These are phyloP conservation scores for Caenorhabditis elegans DNA, from an alignment of 1,140 invertebrate genomes.

Conservation along the genomic window DNA sequence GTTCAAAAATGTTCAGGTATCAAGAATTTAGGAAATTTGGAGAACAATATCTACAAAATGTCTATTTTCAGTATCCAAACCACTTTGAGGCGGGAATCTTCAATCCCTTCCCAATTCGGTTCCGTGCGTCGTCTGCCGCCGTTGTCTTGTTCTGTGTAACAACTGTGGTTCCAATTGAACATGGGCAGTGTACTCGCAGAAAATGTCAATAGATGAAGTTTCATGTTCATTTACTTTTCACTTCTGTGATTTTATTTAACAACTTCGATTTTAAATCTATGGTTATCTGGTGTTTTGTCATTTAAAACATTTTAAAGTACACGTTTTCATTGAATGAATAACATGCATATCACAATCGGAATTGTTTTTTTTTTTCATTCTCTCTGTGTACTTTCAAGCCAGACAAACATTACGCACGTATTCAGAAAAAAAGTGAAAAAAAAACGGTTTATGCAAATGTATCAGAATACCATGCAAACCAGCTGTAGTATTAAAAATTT, in stretches of 20 bases:
- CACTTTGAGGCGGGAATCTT: conserved; percentile 47
- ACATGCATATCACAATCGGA: too few species aligned
- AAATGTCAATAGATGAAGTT: conserved; percentile 12
- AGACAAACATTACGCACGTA: too few species aligned
- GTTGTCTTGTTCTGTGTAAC: conserved; percentile 45
- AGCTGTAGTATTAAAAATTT: neutral
- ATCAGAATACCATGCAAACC: neutral
- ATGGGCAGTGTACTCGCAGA: conserved; percentile 42
- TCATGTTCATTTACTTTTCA: neutral
- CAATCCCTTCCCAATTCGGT: conserved; percentile 50
- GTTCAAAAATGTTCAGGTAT: conserved; percentile 42
- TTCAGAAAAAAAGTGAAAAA: neutral
- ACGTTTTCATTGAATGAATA: too few species aligned
- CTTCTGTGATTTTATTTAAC: neutral
- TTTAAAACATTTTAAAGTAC: too few species aligned
- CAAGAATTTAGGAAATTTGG: too few species aligned
- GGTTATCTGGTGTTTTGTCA: too few species aligned
- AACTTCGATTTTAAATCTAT: neutral
- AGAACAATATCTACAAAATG: neutral
- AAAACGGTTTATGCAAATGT: conserved; percentile 17
- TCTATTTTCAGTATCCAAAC: conserved; percentile 42
- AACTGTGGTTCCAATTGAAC: conserved; percentile 28
- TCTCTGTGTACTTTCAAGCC: too few species aligned
- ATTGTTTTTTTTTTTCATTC: too few species aligned
- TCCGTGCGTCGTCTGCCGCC: conserved; percentile 40